Base-by-base conservation (phyloP, 2,888 invertebrate species). In the Cyaniris semiargus region DNA sequence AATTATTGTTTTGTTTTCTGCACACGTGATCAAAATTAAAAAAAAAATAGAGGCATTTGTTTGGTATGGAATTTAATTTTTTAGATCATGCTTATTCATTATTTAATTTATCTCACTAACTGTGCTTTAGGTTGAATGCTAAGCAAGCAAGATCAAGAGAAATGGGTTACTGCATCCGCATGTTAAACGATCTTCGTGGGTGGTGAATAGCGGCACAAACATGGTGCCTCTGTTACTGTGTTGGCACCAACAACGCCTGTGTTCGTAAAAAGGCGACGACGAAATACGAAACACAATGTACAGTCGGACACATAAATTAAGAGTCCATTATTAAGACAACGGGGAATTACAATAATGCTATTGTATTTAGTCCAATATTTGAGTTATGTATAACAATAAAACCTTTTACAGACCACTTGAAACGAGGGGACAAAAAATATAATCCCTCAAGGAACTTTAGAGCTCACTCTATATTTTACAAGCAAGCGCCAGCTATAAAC, bases 141-240 rank as follows among this genome's bases (percentile, higher is more conserved):
- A 60, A 60, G 23, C 7, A 60, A 27, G 27, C 27, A 31, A 18
- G 27, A 66, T 31, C 15, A 79, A 78, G 79, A 66, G 66, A 79
- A 74, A 66, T 76, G 44, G 21, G 74, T 23, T 5, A 58, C 44
- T 27, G 31, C 10, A 23, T 58, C 48, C 27, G n/a, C 44, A 71
- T 76, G 66, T 60, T 77, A 78, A 81, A 78, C 76, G 75, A 78
- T 77, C 84, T 66, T 81, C 83, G 85, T 86, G 85, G 89, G 89
- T 85, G 89, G 89, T 86, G 84, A 83, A 83, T 83, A 82, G 82
- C 79, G 77, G 82, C 85, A 87, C 85, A 85, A 84, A 86, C 83
- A 84, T 85, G 85, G 84, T 83, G 84, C 84, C 83, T 80, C 80
- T 81, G 81, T 79, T 82, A 84, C 83, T 80, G 80, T 81, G 81